Evolutionary conservation across 2,797 vertebrate genomes (phyloP), one percentile per base, ranked within the genome.

Genomic region (Chaunax sp.): DNA sequence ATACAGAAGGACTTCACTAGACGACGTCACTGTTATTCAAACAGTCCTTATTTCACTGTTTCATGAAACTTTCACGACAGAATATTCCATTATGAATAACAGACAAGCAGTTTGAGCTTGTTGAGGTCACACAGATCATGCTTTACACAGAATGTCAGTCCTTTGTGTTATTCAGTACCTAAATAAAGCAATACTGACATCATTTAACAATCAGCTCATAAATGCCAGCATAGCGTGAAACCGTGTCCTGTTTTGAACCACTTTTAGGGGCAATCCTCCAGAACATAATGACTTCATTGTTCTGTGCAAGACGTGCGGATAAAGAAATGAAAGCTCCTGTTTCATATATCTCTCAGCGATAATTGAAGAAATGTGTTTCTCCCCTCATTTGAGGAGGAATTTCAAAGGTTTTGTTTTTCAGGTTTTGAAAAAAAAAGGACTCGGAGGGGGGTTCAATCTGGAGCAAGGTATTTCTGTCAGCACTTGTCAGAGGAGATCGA

Each of bases 241-340:
- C 72, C 44, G 64, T 64, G 77, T 83, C 72, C 76, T 49, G 73
- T 69, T 72, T 67, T 64, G 51, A 52, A 38, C 37, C 63, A 44
- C 35, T 38, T 75, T 72, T 2, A 22, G 64, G 33, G 43, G 6
- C 40, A 35, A 64, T 30, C 58, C 75, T 83, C 60, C 64, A 63
- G 66, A 83, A 78, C 56, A 87, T 81, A 92, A 88, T 72, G 80
- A 80, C 63, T 75, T 85, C 87, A 86, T 92, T 93, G 91, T 93
- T 90, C 84, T 12, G 41, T 15, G 64, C 63, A 88, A 85, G 80
- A 86, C 66, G 80, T 78, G 83, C 41, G 9, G 71, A 55, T 71
- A 16, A 55, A 78, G 70, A 82, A 78, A 78, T 67, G 63, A 79
- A 86, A 78, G 89, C 84, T 89, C 85, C 90, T 88, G 87, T 87